phyloP scores from a whole-genome alignment of 2,113 vertebrate species.

The Chamaea fasciata region DNA sequence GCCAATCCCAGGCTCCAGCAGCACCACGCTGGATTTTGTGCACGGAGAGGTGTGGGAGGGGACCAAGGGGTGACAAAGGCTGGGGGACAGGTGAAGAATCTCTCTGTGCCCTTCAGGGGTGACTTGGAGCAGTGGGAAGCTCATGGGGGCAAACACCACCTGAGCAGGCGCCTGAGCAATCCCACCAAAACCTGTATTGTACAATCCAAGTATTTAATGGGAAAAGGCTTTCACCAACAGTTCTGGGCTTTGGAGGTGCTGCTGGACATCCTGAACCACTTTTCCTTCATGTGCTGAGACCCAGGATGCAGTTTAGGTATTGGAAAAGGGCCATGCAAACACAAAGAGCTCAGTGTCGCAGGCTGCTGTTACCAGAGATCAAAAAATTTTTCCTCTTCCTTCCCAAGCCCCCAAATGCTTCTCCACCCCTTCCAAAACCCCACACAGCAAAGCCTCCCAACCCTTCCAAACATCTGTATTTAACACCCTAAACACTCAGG shows the following conservation, averaged over 20 bases:
- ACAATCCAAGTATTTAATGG: neutral
- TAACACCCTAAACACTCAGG: neutral
- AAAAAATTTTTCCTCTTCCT: neutral
- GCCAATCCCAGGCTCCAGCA: neutral
- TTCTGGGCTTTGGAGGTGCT: neutral
- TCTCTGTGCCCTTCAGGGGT: neutral
- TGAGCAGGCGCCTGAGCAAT: neutral
- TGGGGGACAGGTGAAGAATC: neutral
- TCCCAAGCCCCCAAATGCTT: neutral
- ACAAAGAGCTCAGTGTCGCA: neutral
- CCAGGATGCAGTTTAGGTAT: neutral
- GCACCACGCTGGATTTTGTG: neutral
- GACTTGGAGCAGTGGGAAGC: neutral
- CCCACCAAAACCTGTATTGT: accelerated
- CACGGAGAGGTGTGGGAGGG: accelerated
- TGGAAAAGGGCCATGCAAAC: neutral
- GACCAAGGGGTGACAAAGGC: neutral
- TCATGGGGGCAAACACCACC: accelerated
- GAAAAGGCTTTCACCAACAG: neutral
- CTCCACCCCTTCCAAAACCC: neutral
- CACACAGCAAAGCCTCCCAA: neutral
- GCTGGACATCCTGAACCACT: neutral
- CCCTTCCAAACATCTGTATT: neutral
- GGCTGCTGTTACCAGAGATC: neutral
- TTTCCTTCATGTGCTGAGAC: neutral